Evolutionary conservation across 2,888 invertebrate genomes (phyloP).

Genomic region (Megalurothrips usitatus): DNA sequence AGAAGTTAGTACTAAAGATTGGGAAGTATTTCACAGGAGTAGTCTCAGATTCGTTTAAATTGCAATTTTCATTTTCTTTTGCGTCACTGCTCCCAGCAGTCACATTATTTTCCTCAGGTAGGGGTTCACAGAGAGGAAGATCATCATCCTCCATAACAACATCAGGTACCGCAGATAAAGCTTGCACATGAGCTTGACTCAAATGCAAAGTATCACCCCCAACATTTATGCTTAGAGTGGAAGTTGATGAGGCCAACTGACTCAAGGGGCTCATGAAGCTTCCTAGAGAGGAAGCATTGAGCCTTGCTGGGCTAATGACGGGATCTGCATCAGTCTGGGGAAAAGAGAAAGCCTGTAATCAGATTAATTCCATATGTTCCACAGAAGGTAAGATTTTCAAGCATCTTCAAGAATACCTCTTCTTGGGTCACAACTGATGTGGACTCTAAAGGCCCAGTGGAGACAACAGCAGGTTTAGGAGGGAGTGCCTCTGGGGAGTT

Average conservation of each 20-base stretch:
- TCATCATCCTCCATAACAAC: slow-evolving; percentile 15
- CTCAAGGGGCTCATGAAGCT: slow-evolving; percentile 11
- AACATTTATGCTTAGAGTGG: background rate
- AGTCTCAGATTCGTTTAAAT: background rate
- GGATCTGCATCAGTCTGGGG: too few relatives aligned
- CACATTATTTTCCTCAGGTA: background rate
- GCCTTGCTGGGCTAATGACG: background rate
- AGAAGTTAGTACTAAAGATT: slow-evolving; percentile 17
- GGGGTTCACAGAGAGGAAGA: background rate
- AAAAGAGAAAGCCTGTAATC: too few relatives aligned
- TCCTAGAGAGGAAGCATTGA: background rate
- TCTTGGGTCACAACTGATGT: too few relatives aligned
- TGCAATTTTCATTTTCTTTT: background rate
- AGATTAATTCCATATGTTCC: too few relatives aligned
- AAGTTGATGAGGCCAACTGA: background rate
- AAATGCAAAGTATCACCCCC: background rate
- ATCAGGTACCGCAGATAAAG: slow-evolving; percentile 10
- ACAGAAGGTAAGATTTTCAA: too few relatives aligned
- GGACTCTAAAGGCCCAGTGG: background rate
- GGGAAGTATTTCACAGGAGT: slow-evolving; percentile 27
- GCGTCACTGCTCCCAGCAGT: background rate
- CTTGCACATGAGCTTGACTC: slow-evolving; percentile 2
- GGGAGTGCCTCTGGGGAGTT: background rate
- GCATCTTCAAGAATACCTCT: too few relatives aligned
- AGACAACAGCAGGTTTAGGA: background rate